Conservation (phyloP, 2,113 vertebrate genomes). For the Saccopteryx leptura region DNA sequence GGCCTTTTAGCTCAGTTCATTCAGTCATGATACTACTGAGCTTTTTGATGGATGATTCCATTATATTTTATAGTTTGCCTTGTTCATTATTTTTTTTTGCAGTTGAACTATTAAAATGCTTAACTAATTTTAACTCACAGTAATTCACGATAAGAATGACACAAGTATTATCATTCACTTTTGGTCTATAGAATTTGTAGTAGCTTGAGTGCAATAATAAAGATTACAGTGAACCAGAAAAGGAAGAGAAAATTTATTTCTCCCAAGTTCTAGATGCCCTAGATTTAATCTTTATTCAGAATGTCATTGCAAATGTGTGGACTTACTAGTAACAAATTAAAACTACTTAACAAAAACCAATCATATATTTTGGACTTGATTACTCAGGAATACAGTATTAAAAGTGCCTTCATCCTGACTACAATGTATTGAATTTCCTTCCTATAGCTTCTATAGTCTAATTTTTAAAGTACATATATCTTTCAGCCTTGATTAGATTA, state of each 20-base stretch:
- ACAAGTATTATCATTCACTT: conserved; percentile 8
- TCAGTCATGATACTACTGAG: conserved; percentile 17
- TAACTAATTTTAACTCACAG: conserved; percentile 53
- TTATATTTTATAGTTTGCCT: conserved; percentile 60
- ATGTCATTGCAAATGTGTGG: not conserved
- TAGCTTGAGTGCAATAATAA: conserved; percentile 42
- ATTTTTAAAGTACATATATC: not conserved
- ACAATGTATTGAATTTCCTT: not conserved
- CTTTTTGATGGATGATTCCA: conserved; percentile 56
- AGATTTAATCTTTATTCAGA: conserved; percentile 45
- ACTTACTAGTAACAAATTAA: conserved; percentile 46
- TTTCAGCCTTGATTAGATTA: conserved; percentile 3
- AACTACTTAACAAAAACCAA: conserved; percentile 13
- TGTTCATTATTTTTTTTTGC: not conserved
- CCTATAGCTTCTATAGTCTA: conserved; percentile 10
- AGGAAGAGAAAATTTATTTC: conserved; percentile 55
- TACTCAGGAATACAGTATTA: conserved; percentile 28
- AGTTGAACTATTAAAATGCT: conserved; percentile 45
- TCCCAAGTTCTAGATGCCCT: not conserved
- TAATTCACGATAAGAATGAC: conserved; percentile 27
- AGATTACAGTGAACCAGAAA: conserved; percentile 24
- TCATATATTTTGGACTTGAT: not conserved
- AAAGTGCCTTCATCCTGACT: not conserved
- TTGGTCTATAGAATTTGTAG: not conserved
- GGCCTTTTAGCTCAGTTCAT: conserved; percentile 30